Conservation (phyloP, 2,888 invertebrate genomes). For the Drosophila nr. perissopoda region DNA sequence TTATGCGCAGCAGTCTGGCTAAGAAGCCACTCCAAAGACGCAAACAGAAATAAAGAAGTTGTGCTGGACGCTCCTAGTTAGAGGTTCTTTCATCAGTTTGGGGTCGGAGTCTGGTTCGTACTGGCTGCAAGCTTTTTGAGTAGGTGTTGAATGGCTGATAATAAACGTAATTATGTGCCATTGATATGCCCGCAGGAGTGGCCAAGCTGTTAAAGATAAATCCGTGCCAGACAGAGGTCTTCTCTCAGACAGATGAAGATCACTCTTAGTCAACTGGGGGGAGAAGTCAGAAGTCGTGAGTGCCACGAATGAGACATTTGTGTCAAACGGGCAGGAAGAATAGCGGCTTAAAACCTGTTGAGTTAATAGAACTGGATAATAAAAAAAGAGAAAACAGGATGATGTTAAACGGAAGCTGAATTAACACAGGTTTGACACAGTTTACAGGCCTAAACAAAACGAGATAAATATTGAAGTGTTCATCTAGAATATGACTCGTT, state of each 20-base stretch:
- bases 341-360: slow-evolving; percentile 34
- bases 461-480: background rate
- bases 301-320: slow-evolving; percentile 1
- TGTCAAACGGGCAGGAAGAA: slow-evolving; percentile 15
- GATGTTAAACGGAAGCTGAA: slow-evolving; percentile 20
- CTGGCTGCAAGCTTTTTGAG: slow-evolving; percentile 58
- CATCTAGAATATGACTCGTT: background rate
- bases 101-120: slow-evolving; percentile 27
- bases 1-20: slow-evolving; percentile 53
- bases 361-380: slow-evolving; percentile 11
- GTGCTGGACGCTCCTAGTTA: slow-evolving; percentile 17
- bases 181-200: slow-evolving; percentile 66
- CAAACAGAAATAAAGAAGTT: slow-evolving; percentile 7
- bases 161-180: slow-evolving; percentile 77
- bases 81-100: slow-evolving; percentile 7
- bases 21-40: slow-evolving; percentile 43
- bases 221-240: background rate
- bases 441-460: background rate
- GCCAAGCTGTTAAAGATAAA: slow-evolving; percentile 24
- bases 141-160: slow-evolving; percentile 82
- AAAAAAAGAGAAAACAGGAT: slow-evolving; percentile 28
- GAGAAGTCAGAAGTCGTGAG: background rate
- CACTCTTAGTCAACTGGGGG: slow-evolving; percentile 6
- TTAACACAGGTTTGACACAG: slow-evolving; percentile 4
- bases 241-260: slow-evolving; percentile 17